A percentile compares a stretch with the other conserved stretches of the same genome.
phyloP scores from a whole-genome alignment of 2,113 vertebrate species.

The Bombycilla garrulus region DNA sequence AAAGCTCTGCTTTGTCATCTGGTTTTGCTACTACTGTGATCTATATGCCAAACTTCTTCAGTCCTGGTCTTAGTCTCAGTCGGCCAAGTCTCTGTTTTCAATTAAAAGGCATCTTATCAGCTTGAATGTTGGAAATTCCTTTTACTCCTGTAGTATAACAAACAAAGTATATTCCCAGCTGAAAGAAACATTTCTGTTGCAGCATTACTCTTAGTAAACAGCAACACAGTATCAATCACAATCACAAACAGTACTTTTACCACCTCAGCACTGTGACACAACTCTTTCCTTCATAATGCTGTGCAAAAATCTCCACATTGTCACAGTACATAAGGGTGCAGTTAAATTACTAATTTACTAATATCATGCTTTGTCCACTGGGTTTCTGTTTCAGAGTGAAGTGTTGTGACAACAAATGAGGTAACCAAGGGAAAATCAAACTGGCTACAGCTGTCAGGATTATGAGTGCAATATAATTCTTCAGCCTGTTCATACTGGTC shows the following conservation, averaged over 20 bases:
- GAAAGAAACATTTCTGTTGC: not conserved
- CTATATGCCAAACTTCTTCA: not conserved
- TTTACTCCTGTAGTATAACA: not conserved
- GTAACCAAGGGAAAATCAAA: slow-evolving; percentile 9
- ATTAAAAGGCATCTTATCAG: not conserved
- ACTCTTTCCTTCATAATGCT: not conserved
- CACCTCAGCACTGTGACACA: not conserved
- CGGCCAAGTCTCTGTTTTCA: not conserved
- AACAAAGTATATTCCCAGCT: not conserved
- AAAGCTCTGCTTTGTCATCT: slow-evolving; percentile 28
- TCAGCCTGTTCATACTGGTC: not conserved
- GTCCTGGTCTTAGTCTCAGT: not conserved
- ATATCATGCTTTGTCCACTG: not conserved
- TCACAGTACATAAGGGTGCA: not conserved
- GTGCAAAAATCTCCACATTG: not conserved
- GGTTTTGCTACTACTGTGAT: not conserved
- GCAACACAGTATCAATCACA: not conserved
- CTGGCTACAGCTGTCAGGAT: not conserved
- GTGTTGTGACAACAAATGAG: not conserved
- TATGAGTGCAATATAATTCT: not conserved
- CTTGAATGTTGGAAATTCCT: not conserved
- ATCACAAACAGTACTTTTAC: not conserved
- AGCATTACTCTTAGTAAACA: not conserved
- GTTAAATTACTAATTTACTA: not conserved
- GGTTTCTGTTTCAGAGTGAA: not conserved